These are phyloP conservation scores for Zophobas morio DNA, from an alignment of 1,140 invertebrate genomes.

Conservation along the genomic window DNA sequence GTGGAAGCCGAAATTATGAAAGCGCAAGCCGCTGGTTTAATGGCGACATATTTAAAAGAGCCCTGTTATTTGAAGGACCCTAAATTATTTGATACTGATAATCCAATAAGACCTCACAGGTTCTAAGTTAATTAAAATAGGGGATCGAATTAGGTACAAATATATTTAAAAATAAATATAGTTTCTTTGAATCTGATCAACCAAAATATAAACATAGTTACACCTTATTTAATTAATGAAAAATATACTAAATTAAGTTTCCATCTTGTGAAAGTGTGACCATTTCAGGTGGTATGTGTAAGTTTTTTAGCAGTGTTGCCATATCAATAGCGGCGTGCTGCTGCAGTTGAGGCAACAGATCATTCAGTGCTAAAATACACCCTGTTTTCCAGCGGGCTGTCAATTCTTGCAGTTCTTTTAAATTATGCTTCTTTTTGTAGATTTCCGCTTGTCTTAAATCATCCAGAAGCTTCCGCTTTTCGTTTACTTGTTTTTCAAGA, in stretches of 20 bases:
- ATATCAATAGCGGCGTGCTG: conserved; percentile 55
- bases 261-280: conserved; percentile 28
- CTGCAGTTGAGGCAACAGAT: conserved; percentile 53
- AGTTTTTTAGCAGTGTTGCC: conserved; percentile 52
- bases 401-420: conserved; percentile 49
- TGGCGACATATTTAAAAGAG: conserved; percentile 85
- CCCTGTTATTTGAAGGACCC: conserved; percentile 86
- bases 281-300: conserved; percentile 50
- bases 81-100: conserved; percentile 87
- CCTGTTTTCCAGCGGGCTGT: conserved; percentile 52
- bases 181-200: too few relatives aligned
- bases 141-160: neutral
- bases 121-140: conserved; percentile 70
- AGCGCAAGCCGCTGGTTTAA: conserved; percentile 81
- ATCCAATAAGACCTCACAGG: conserved; percentile 84
- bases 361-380: conserved; percentile 50
- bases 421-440: conserved; percentile 55
- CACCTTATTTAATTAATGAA: too few relatives aligned
- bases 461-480: conserved; percentile 54
- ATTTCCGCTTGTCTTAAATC: conserved; percentile 54
- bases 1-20: conserved; percentile 81
- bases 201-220: too few relatives aligned
- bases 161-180: too few relatives aligned
- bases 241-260: conserved; percentile 3
- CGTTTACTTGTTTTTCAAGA: conserved; percentile 45